phyloP scores from a whole-genome alignment of 2,888 invertebrate genomes.

The Ophraella communa region DNA sequence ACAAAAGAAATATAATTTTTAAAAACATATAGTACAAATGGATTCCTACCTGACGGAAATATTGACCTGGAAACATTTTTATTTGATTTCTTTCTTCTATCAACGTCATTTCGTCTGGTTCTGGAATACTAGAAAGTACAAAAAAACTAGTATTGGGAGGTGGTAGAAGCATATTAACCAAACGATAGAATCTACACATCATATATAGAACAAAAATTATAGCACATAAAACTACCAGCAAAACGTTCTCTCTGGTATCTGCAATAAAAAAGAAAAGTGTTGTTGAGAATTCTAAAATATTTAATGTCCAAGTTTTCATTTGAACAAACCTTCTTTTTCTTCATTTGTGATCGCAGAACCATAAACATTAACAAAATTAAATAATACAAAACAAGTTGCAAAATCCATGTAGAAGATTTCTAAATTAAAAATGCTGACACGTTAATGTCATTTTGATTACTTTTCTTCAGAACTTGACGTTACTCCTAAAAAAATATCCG shows the following conservation, averaged over 20 bases:
- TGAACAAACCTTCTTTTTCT: constrained; percentile 8
- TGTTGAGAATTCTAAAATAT: too few relatives aligned
- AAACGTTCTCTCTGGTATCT: constrained; percentile 36
- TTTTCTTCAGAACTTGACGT: constrained; percentile 6
- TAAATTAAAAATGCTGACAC: neutral
- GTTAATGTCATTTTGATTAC: constrained; percentile 8
- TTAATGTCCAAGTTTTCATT: too few relatives aligned
- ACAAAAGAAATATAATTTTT: too few relatives aligned
- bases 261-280: constrained; percentile 30
- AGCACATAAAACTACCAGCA: constrained; percentile 22
- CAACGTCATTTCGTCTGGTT: too few relatives aligned
- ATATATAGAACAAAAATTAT: neutral
- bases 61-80: too few relatives aligned
- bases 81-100: too few relatives aligned
- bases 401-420: too few relatives aligned
- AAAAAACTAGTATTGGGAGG: neutral
- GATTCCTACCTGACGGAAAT: too few relatives aligned
- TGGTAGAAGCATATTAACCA: neutral
- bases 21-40: too few relatives aligned
- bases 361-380: constrained; percentile 2
- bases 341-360: constrained; percentile 3
- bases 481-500: constrained; percentile 1
- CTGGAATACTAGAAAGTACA: neutral
- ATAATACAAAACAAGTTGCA: too few relatives aligned
- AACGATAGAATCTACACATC: neutral